phyloP scores from a whole-genome alignment of 1,140 invertebrate genomes.

The Nymphalis io region DNA sequence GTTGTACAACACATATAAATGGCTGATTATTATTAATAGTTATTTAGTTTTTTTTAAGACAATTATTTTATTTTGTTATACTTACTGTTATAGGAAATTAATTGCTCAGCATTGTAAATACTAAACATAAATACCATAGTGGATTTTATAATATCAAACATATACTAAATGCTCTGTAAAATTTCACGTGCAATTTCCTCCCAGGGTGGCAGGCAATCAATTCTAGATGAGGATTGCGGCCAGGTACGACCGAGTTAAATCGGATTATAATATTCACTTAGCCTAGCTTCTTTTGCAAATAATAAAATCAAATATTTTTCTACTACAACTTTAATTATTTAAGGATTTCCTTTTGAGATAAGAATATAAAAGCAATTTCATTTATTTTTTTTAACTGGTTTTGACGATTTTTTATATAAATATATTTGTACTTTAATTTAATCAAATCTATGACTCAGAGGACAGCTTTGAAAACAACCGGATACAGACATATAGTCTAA shows the following conservation, averaged over 20 bases:
- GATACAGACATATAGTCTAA: background rate
- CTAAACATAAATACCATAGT: background rate
- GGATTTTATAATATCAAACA: constrained; percentile 19
- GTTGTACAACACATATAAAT: no score
- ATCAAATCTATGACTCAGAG: background rate
- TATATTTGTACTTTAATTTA: background rate
- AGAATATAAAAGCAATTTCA: background rate
- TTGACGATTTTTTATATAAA: no score
- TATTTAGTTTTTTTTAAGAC: no score
- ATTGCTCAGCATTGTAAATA: no score
- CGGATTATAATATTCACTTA: constrained; percentile 29
- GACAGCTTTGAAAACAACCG: background rate
- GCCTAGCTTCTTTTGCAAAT: constrained; percentile 25
- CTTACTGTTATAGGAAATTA: no score
- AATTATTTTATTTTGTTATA: no score
- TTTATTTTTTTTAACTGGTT: background rate
- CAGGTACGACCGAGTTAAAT: constrained; percentile 33
- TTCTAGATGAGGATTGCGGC: constrained; percentile 30
- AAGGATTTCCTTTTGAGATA: background rate
- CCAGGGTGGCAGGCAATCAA: constrained; percentile 28
- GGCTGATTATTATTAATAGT: no score
- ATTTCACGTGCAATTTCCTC: constrained; percentile 32
- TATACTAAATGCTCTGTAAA: constrained; percentile 25
- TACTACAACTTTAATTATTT: background rate
- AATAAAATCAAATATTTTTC: constrained; percentile 20